These are phyloP conservation scores for Leptothorax acervorum DNA, from an alignment of 2,888 invertebrate genomes.

Conservation along the genomic window DNA sequence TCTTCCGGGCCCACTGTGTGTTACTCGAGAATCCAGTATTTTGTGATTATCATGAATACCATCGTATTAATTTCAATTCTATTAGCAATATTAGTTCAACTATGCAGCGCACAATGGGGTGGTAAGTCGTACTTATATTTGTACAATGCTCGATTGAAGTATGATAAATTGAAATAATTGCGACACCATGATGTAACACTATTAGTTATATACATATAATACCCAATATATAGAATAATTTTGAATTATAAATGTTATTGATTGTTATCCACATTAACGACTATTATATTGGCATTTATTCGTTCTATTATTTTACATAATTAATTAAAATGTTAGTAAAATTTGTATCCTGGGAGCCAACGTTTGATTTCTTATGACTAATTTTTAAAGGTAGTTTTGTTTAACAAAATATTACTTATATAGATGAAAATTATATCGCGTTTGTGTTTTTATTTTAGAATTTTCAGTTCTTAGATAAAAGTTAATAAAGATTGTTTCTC, in stretches of 20 bases:
- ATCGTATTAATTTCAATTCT: neutral
- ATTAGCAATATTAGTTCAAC: slow-evolving; percentile 11
- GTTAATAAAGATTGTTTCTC: neutral
- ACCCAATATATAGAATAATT: neutral
- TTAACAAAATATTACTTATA: neutral
- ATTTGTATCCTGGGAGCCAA: neutral
- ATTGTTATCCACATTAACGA: neutral
- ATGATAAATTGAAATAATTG: neutral
- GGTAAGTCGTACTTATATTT: slow-evolving; percentile 19
- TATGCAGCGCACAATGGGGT: neutral
- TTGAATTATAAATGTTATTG: neutral
- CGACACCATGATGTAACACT: neutral
- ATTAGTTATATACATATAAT: neutral
- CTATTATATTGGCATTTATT: neutral
- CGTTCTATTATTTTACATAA: neutral
- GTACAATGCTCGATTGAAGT: neutral
- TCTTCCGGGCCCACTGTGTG: neutral
- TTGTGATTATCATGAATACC: slow-evolving; percentile 7
- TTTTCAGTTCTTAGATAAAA: neutral
- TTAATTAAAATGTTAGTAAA: slow-evolving; percentile 3
- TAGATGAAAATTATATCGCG: neutral
- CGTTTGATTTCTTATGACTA: neutral
- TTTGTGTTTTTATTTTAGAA: neutral
- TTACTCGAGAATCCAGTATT: neutral
- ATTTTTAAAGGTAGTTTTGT: neutral